Percentiles rank a stretch among this genome's conserved stretches.
phyloP scores from a whole-genome alignment of 2,113 vertebrate species.

The Eulemur macaco region DNA sequence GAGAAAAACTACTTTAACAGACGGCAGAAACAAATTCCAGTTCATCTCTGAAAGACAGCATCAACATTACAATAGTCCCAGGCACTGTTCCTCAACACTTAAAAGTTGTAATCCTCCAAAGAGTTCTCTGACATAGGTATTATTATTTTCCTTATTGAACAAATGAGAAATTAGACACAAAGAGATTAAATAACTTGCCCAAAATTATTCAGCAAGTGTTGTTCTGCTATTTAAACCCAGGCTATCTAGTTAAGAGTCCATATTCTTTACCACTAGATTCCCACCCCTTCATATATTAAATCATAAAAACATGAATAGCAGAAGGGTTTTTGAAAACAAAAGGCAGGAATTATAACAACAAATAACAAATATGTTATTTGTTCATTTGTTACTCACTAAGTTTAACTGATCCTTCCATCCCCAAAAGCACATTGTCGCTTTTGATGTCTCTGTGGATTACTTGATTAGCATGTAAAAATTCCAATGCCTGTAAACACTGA shows the following conservation, averaged over 20 bases:
- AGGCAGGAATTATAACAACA: constrained; percentile 4
- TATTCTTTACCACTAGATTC: constrained; percentile 3
- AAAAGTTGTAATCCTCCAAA: constrained; percentile 10
- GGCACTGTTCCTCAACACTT: neutral
- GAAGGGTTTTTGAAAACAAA: neutral
- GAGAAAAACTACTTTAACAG: neutral
- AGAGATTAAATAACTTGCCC: neutral
- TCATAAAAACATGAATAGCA: constrained; percentile 19
- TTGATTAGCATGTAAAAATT: constrained; percentile 98
- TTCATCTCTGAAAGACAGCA: neutral
- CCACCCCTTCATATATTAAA: neutral
- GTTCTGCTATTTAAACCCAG: neutral
- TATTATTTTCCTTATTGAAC: constrained; percentile 8
- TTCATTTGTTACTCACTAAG: constrained; percentile 90
- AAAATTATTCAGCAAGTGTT: constrained; percentile 19
- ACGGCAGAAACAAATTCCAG: neutral
- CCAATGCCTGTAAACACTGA: constrained; percentile 97
- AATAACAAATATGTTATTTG: neutral
- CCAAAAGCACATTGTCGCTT: constrained; percentile 97
- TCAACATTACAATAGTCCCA: neutral
- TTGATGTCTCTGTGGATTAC: constrained; percentile 99
- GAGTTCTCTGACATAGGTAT: neutral
- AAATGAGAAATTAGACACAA: neutral
- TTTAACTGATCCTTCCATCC: constrained; percentile 99
- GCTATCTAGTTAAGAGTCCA: neutral